Base-by-base conservation (phyloP, 2,113 vertebrate genomes). In the Corapipo altera region DNA sequence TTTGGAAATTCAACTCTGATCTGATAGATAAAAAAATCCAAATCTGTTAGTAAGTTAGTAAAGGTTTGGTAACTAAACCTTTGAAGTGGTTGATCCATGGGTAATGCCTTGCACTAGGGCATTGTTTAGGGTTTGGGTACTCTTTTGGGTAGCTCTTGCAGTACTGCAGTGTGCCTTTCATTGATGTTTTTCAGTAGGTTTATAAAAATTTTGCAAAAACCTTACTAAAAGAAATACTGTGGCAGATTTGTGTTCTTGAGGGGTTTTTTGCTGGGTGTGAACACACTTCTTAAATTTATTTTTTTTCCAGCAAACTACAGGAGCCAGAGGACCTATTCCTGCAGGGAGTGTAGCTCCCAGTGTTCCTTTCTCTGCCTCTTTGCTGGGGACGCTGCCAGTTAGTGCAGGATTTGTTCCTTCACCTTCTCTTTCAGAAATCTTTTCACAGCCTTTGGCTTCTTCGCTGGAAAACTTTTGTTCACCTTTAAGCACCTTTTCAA, bases 401-500 rank as follows among this genome's bases (percentile, higher is more conserved):
- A 98, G 93, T 84, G 97, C 30, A 95, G 98, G 97, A 77, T 98
- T 97, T 64, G 93, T 97, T 61, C 95, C 98, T 85, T 43, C 97
- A 8, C 95, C 98, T 85, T 95, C 97, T 91, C 97, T 98, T 91
- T 97, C 98, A 51, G 97, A 98, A 88, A 92, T 98, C 66, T 98
- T 98, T 89, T 91, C 98, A 48, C 96, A 96, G 37, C 98, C 99
- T 59, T 96, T 98, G 75, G 97, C 98, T 26, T 98, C 99, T 94
- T 97, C 98, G 2, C 66, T 98, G 96, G 98, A 98, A 96, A 98
- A 98, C 19, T 98, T 99, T 62, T 89, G 98, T 98, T 98, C 88
- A 72, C 98, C 99, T 19, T 94, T 99, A 96, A 99, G 98, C 89
- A 98, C 97, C 48, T 98, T 99, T 88, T 98, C 97, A 49, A 97